Percentiles rank a stretch among this genome's conserved stretches.
Evolutionary conservation across 2,888 invertebrate species (phyloP).

Genomic region (Ectemnius cavifrons): DNA sequence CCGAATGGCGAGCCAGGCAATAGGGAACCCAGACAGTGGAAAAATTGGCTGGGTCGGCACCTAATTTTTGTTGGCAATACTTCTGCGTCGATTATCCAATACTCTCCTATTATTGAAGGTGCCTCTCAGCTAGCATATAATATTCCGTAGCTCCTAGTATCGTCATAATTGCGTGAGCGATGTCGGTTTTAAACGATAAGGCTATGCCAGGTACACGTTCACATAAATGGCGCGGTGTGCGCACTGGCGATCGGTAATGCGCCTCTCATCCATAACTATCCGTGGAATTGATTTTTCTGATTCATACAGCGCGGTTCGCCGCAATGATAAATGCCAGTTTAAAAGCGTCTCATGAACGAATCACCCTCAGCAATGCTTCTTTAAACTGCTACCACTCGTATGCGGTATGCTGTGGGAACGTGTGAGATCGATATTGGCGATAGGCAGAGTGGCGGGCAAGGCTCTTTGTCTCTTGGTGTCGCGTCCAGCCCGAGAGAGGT

Average conservation of each 20-base stretch:
- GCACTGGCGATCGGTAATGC: background rate
- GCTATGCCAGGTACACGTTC: too few species aligned
- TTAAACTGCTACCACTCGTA: background rate
- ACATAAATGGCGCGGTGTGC: background rate
- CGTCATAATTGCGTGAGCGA: too few species aligned
- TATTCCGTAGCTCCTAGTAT: too few species aligned
- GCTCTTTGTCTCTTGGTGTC: conserved; percentile 17
- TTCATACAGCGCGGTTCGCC: background rate
- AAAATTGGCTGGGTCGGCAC: background rate
- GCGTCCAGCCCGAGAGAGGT: background rate
- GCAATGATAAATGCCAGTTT: background rate
- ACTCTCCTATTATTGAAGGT: background rate
- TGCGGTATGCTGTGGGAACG: conserved; percentile 21
- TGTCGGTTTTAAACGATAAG: too few species aligned
- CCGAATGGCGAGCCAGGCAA: too few species aligned
- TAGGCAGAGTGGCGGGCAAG: conserved; percentile 7
- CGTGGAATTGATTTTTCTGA: conserved; percentile 2
- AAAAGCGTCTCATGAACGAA: background rate
- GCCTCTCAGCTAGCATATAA: too few species aligned
- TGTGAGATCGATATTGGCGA: conserved; percentile 49
- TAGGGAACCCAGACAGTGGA: background rate
- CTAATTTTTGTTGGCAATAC: background rate
- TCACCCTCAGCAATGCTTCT: conserved; percentile 5
- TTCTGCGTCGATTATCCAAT: background rate
- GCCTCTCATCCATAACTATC: background rate